Evolutionary conservation across 2,113 vertebrate genomes (phyloP), one percentile per base, ranked within the genome.

Genomic region (Scartelaos histophorus): DNA sequence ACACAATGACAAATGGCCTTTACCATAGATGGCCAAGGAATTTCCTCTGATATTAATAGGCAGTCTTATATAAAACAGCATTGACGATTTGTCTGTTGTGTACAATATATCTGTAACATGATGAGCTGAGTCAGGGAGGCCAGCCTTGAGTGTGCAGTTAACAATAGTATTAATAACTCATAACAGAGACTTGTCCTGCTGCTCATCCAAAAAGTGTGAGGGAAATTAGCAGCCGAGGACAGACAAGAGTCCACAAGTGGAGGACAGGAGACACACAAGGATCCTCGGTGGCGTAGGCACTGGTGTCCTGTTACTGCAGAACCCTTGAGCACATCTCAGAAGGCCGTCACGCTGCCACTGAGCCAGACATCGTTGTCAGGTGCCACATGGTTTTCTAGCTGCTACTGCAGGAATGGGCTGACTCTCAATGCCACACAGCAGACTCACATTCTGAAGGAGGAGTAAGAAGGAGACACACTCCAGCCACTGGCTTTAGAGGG

Each of bases 101-200:
- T 70, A 87, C 74, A 84, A 77, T 87, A 89, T 79, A 84, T 80
- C 85, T 88, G 90, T 90, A 90, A 91, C 71, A 87, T 71, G 90
- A 91, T 91, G 87, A 88, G 77, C 69, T 80, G 75, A 80, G 81
- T 81, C 64, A 38, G 70, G 54, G 74, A 79, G 80, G 71, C 22
- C 84, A 90, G 79, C 90, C 88, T 90, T 89, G 86, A 84, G 78
- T 81, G 74, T 85, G 86, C 82, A 78, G 84, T 90, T 91, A 90
- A 91, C 90, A 91, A 91, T 90, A 85, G 88, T 91, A 91, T 91
- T 88, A 90, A 91, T 92, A 90, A 90, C 89, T 86, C 69, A 68
- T 68, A 80, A 83, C 85, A 66, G 74, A 64, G 71, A 54, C 78
- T 21, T 53, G 66, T 25, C 80, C 60, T 62, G 66, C 62, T 17